phyloP scores from a whole-genome alignment of 2,113 vertebrate species.

The Neogale vison region DNA sequence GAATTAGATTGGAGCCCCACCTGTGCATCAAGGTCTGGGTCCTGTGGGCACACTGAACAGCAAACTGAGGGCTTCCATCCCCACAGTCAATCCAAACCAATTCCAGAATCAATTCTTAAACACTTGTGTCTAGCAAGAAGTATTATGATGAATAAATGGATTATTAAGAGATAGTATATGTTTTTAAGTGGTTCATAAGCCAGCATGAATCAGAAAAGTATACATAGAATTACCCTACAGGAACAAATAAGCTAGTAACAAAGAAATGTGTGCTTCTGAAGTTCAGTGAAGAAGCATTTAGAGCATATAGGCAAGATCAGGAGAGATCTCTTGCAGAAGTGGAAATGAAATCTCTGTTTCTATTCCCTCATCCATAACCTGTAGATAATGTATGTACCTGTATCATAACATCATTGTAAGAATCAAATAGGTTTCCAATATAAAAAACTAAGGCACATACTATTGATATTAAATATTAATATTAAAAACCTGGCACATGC shows the following conservation, averaged over 20 bases:
- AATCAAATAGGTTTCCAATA: background rate
- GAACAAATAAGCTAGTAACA: background rate
- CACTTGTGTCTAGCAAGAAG: background rate
- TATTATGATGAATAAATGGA: background rate
- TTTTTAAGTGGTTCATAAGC: background rate
- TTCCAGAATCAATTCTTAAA: background rate
- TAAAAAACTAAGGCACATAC: slow-evolving; percentile 2
- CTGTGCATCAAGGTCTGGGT: background rate
- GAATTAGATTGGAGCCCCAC: background rate
- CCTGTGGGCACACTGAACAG: background rate
- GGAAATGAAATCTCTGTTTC: background rate
- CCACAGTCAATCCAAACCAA: background rate
- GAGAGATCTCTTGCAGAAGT: background rate
- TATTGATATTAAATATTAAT: background rate
- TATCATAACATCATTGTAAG: background rate
- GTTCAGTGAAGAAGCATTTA: background rate
- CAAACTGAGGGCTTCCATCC: background rate
- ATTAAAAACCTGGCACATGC: background rate
- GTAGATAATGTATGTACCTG: background rate
- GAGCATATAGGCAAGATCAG: background rate
- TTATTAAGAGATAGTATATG: background rate
- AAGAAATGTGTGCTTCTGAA: background rate
- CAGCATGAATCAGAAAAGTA: background rate
- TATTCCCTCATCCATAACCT: background rate
- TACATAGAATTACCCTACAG: background rate